A percentile compares a stretch with the other conserved stretches of the same genome.
Conservation (phyloP, 2,888 invertebrate species). For the Trachelus tabidus region DNA sequence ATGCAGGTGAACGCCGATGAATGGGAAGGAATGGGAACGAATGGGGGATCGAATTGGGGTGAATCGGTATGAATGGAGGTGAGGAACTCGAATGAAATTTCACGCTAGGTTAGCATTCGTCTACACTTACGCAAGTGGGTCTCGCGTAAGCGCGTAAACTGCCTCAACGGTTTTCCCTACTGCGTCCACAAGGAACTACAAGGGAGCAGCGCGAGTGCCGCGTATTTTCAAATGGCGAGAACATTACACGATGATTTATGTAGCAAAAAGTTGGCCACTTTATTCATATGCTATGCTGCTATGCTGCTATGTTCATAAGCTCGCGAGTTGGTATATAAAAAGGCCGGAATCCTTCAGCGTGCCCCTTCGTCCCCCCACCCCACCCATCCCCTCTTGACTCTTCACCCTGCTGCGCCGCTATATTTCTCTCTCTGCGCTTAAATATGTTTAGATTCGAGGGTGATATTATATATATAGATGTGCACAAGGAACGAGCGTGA, state of each 20-base stretch:
- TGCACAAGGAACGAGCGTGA: not conserved
- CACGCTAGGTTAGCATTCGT: not conserved
- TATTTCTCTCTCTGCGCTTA: slow-evolving; percentile 43
- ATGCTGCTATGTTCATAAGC: slow-evolving; percentile 47
- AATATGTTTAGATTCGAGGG: slow-evolving; percentile 53
- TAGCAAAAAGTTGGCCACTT: slow-evolving; percentile 57
- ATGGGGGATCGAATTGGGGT: not conserved
- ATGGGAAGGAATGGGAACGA: no score
- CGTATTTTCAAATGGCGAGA: slow-evolving; percentile 10
- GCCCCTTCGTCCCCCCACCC: slow-evolving; percentile 13
- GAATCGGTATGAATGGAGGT: not conserved
- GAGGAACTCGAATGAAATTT: not conserved
- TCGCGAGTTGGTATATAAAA: slow-evolving; percentile 49
- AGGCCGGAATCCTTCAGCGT: slow-evolving; percentile 5
- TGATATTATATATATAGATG: slow-evolving; percentile 30
- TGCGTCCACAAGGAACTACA: not conserved
- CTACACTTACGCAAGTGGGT: not conserved
- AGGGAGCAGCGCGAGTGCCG: not conserved
- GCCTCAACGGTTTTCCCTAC: not conserved
- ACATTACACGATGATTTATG: slow-evolving; percentile 51
- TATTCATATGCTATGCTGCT: slow-evolving; percentile 50
- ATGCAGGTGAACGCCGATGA: no score
- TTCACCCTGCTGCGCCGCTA: slow-evolving; percentile 26
- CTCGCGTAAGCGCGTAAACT: not conserved
- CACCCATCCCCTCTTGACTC: not conserved